A percentile compares a stretch with the other conserved stretches of the same genome.
phyloP scores from a whole-genome alignment of 2,888 invertebrate species.

The Eupithecia abbreviata region DNA sequence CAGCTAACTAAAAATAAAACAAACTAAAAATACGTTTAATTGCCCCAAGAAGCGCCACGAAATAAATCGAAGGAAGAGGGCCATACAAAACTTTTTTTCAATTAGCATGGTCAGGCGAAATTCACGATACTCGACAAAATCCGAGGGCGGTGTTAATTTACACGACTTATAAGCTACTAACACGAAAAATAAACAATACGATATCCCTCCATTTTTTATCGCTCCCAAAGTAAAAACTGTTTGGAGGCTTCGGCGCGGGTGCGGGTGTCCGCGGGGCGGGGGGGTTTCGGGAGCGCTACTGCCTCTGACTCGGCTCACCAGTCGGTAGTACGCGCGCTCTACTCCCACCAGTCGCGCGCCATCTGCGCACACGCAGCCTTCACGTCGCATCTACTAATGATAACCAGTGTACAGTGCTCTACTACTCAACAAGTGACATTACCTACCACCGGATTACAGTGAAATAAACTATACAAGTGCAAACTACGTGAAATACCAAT shows the following conservation, averaged over 20 bases:
- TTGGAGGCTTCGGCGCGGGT: conserved; percentile 67
- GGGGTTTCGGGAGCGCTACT: conserved; percentile 79
- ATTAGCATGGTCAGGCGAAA: conserved; percentile 66
- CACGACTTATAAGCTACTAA: conserved; percentile 81
- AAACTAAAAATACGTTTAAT: conserved; percentile 20
- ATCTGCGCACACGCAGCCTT: conserved; percentile 74
- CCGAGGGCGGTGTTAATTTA: conserved; percentile 76
- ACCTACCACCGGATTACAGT: conserved; percentile 74
- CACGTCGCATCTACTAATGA: conserved; percentile 55
- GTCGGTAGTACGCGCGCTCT: conserved; percentile 79
- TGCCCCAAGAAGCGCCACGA: conserved; percentile 30
- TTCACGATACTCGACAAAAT: conserved; percentile 65
- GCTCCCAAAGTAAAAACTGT: conserved; percentile 74
- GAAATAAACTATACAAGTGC: conserved; percentile 50
- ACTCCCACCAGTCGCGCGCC: conserved; percentile 77
- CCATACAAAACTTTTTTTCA: conserved; percentile 50
- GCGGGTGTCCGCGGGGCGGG: conserved; percentile 49
- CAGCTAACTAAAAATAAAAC: conserved; percentile 7
- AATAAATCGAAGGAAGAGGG: conserved; percentile 45
- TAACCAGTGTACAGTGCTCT: conserved; percentile 51
- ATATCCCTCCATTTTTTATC: conserved; percentile 82
- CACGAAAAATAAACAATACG: conserved; percentile 81
- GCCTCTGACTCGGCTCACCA: conserved; percentile 66
- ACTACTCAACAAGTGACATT: conserved; percentile 47
- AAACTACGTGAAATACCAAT: conserved; percentile 56